These are phyloP conservation scores for Psittacula echo DNA, from an alignment of 2,797 vertebrate species.

Conservation along the genomic window DNA sequence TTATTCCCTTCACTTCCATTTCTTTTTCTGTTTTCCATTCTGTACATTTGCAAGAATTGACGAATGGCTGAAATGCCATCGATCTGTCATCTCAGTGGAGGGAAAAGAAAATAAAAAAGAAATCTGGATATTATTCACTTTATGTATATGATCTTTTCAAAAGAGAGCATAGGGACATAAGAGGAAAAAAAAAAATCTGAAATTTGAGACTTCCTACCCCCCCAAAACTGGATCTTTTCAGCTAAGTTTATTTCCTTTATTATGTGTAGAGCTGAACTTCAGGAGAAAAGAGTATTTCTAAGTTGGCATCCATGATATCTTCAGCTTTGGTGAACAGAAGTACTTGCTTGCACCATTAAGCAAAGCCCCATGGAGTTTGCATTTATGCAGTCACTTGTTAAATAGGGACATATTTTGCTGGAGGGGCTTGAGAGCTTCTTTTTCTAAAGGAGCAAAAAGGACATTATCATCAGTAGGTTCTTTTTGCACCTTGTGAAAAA, in stretches of 20 bases:
- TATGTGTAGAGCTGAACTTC: not conserved
- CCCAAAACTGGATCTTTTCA: not conserved
- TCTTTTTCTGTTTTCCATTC: not conserved
- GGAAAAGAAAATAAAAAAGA: not conserved
- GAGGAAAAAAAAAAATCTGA: not conserved
- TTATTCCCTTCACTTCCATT: not conserved
- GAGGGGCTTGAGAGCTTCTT: not conserved
- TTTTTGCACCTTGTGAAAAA: conserved; percentile 42
- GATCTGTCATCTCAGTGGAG: not conserved
- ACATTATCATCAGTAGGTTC: conserved; percentile 14
- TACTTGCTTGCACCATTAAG: conserved; percentile 28
- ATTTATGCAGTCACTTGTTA: conserved; percentile 24
- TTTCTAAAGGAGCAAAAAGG: conserved; percentile 28
- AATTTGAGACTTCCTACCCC: not conserved
- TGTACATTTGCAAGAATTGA: not conserved
- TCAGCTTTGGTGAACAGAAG: not conserved
- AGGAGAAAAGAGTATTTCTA: not conserved
- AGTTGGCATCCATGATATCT: not conserved
- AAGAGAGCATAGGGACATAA: not conserved
- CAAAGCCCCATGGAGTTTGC: conserved; percentile 10
- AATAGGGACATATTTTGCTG: conserved; percentile 35
- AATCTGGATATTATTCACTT: not conserved
- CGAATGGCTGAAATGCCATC: not conserved
- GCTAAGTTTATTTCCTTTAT: not conserved
- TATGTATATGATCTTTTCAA: not conserved